Conservation (phyloP, 2,888 invertebrate genomes). For the Parnassius apollo region DNA sequence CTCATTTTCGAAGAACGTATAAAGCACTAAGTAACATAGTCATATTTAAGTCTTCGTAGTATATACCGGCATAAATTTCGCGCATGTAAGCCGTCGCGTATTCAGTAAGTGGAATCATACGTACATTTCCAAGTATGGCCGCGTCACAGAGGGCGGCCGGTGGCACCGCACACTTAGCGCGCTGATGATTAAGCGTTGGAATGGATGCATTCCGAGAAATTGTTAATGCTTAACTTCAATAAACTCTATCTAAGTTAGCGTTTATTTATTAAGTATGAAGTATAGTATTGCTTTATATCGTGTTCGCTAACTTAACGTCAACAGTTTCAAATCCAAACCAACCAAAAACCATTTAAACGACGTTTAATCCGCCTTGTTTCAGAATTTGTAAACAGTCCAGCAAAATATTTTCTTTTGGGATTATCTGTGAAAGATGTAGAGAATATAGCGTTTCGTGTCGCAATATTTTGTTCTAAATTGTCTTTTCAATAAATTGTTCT, state of each 20-base stretch:
- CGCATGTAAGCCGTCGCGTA: constrained; percentile 56
- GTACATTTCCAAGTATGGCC: constrained; percentile 78
- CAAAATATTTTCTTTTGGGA: not conserved
- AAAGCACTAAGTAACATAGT: not conserved
- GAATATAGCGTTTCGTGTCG: too few species aligned
- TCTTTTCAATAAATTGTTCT: too few species aligned
- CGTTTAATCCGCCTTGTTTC: not conserved
- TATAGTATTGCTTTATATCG: too few species aligned
- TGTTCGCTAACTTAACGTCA: too few species aligned
- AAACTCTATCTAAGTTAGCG: too few species aligned
- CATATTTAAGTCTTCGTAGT: too few species aligned
- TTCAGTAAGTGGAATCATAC: constrained; percentile 76
- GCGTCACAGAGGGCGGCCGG: constrained; percentile 55
- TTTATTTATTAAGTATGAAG: not conserved
- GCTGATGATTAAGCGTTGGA: constrained; percentile 13
- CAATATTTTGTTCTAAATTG: too few species aligned
- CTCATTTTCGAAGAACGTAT: too few species aligned
- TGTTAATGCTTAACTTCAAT: not conserved
- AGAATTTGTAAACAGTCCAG: not conserved
- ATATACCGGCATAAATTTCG: not conserved
- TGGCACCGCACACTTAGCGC: constrained; percentile 37
- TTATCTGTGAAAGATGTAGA: too few species aligned
- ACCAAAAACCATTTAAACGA: too few species aligned
- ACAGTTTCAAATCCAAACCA: too few species aligned
- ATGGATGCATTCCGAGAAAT: not conserved